Base-by-base conservation (phyloP, 2,888 invertebrate species). In the Parochlus steinenii region DNA sequence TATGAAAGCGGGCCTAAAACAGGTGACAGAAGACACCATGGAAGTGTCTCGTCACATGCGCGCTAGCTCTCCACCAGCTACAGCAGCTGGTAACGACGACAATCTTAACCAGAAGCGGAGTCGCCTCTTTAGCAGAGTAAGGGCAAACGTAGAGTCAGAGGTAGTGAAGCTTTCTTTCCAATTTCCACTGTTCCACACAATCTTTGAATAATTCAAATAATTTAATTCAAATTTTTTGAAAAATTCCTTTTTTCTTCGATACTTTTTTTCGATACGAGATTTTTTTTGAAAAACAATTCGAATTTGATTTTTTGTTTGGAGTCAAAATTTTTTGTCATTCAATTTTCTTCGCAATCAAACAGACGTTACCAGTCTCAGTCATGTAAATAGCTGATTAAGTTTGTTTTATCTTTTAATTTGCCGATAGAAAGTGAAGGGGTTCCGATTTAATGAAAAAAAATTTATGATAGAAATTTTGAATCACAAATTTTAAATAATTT, bases 31-130 rank as follows among this genome's bases (percentile, higher is more conserved):
- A 62, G 93, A 99, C 56, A 90, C 95, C 1, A 68, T 92, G 45
- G 87, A 90, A 61, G 80, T 95, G n/a, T 83, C 89, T 3, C 77
- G 76, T 51, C 74, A 74, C 31, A 93, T 97, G 92, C 66, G 93
- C 46, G 85, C 95, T 0, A 89, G 90, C 36, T 89, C 92, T 3
- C 93, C 95, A 5, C 93, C 95, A 2, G 82, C 85, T 3, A 87
- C 83, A 55, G 89, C 89, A 23, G 78, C 81, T 16, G 92, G 93
- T 54, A 70, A 87, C 48, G 56, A 87, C 35, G 87, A 89, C 54
- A 77, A 79, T 42, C 86, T 85, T 56, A 83, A 82, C 54, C 71
- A 72, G 40, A 72, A 77, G 43, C 74, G 74, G 49, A 74, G 73
- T 47, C 65, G 75, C 48, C 74, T 74, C 25, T 69, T 80, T 45